Percentiles rank a stretch among this genome's conserved stretches.
These are phyloP conservation scores for Sphenodon punctatus DNA, from an alignment of 2,797 vertebrate species.

Conservation along the genomic window DNA sequence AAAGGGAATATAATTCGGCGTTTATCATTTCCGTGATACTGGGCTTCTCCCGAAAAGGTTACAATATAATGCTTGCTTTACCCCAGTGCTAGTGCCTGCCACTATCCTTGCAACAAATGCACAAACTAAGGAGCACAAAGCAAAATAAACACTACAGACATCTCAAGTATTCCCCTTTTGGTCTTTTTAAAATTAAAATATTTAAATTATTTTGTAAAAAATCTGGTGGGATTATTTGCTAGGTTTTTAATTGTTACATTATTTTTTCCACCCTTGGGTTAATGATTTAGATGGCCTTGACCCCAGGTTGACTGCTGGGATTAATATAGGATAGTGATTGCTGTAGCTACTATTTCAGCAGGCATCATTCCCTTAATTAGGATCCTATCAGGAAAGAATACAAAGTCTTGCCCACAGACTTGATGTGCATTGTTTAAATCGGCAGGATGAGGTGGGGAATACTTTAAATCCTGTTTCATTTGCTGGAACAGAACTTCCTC, in stretches of 20 bases:
- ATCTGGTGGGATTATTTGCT: slow-evolving; percentile 71
- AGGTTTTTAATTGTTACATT: slow-evolving; percentile 85
- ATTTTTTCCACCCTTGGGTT: slow-evolving; percentile 90
- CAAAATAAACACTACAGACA: not conserved
- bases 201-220: slow-evolving; percentile 57
- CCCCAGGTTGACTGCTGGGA: slow-evolving; percentile 89
- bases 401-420: not conserved
- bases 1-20: not conserved
- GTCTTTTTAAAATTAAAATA: not conserved
- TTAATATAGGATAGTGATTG: slow-evolving; percentile 93
- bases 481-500: no score
- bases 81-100: not conserved
- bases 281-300: slow-evolving; percentile 91
- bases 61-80: not conserved
- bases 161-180: not conserved
- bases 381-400: not conserved
- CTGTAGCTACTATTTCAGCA: slow-evolving; percentile 92
- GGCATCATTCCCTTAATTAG: slow-evolving; percentile 84
- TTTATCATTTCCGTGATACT: no score
- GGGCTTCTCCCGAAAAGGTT: not conserved
- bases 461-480: not conserved
- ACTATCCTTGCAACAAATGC: not conserved
- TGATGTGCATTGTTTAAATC: not conserved
- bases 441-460: not conserved
- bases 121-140: not conserved